Evolutionary conservation across 2,113 vertebrate genomes (phyloP).

Genomic region (Hippocampus comes): DNA sequence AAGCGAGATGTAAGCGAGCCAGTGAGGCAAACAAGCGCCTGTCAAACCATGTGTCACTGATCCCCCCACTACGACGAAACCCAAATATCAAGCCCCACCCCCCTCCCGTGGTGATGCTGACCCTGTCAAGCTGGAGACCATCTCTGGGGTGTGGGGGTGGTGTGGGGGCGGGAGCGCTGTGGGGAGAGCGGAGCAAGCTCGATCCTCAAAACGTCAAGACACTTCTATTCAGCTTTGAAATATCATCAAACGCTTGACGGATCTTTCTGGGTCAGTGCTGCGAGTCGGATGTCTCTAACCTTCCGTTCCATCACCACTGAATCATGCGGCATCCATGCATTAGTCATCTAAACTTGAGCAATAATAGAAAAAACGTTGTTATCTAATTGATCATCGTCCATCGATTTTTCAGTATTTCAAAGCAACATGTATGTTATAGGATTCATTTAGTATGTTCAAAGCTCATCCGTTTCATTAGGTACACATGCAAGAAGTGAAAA

Average conservation of each 20-base stretch:
- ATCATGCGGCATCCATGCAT: slow-evolving; percentile 12
- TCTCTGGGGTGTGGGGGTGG: not conserved
- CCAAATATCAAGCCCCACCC: not conserved
- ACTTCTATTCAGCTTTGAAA: slow-evolving; percentile 44
- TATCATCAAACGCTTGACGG: slow-evolving; percentile 35
- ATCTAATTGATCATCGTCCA: slow-evolving; percentile 19
- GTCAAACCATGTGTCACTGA: slow-evolving; percentile 43
- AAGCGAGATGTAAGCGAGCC: slow-evolving; percentile 7
- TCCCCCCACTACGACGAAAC: not conserved
- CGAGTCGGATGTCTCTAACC: slow-evolving; percentile 22
- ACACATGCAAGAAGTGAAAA: not conserved
- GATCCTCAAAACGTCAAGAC: slow-evolving; percentile 19
- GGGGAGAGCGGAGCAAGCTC: not conserved
- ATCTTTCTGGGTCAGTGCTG: slow-evolving; percentile 48
- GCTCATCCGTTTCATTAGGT: not conserved
- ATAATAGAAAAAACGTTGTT: slow-evolving; percentile 12
- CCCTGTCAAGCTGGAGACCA: slow-evolving; percentile 19
- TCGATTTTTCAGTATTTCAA: not conserved
- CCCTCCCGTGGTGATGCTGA: slow-evolving; percentile 19
- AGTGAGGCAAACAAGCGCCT: slow-evolving; percentile 15
- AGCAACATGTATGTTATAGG: not conserved
- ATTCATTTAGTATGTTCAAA: no score
- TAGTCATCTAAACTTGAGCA: slow-evolving; percentile 2
- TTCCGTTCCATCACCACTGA: slow-evolving; percentile 14
- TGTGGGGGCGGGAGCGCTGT: no score